Evolutionary conservation across 2,888 invertebrate genomes (phyloP).

Genomic region (Acronicta alni): DNA sequence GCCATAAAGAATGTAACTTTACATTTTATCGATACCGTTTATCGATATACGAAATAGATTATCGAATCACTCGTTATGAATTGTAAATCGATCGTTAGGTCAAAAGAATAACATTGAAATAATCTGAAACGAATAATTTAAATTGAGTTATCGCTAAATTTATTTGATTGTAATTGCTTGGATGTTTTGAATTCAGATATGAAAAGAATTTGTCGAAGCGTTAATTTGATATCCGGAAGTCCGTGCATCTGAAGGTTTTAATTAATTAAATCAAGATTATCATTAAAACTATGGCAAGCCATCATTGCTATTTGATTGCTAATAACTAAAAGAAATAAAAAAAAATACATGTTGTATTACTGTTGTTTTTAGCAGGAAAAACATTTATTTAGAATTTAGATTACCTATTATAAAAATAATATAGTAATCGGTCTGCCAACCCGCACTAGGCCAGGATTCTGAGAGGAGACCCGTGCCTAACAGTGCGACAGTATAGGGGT

Average conservation of each 20-base stretch:
- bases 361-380: background rate
- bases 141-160: slow-evolving; percentile 24
- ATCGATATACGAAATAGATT: slow-evolving; percentile 36
- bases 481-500: too few species aligned
- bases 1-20: slow-evolving; percentile 50
- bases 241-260: slow-evolving; percentile 27
- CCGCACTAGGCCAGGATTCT: too few species aligned
- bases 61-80: slow-evolving; percentile 30
- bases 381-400: too few species aligned
- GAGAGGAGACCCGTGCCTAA: too few species aligned
- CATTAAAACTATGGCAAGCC: slow-evolving; percentile 5
- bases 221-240: slow-evolving; percentile 43
- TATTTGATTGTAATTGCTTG: slow-evolving; percentile 44
- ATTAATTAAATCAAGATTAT: slow-evolving; percentile 16
- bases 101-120: slow-evolving; percentile 41
- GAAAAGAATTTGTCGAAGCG: slow-evolving; percentile 15
- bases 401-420: too few species aligned
- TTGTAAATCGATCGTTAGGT: slow-evolving; percentile 35
- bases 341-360: background rate
- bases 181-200: slow-evolving; percentile 12
- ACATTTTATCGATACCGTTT: slow-evolving; percentile 34
- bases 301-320: slow-evolving; percentile 7
- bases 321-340: background rate
- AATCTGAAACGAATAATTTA: slow-evolving; percentile 23
- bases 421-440: too few species aligned